These are phyloP conservation scores for Podarcis siculus DNA, from an alignment of 2,797 vertebrate species.

Conservation along the genomic window DNA sequence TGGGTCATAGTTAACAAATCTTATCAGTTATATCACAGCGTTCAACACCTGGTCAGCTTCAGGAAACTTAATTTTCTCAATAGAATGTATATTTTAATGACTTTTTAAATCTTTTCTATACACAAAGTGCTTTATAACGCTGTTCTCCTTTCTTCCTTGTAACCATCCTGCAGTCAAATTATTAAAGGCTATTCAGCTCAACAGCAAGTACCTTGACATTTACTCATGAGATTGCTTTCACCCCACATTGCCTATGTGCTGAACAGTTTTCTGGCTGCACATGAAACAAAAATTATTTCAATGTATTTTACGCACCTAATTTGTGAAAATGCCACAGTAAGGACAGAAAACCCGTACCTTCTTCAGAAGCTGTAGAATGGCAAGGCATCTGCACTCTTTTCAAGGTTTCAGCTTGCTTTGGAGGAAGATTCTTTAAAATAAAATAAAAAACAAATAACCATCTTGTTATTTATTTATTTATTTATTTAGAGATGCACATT, in stretches of 20 bases:
- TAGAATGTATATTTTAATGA: not conserved
- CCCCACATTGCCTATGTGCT: not conserved
- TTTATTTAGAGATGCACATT: not conserved
- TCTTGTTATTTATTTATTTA: not conserved
- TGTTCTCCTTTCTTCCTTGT: not conserved
- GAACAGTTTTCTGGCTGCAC: slow-evolving; percentile 13
- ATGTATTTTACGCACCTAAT: not conserved
- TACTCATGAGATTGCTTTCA: not conserved
- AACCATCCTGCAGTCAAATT: not conserved
- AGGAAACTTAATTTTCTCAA: not conserved
- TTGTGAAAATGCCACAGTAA: slow-evolving; percentile 3
- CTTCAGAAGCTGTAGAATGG: slow-evolving; percentile 46
- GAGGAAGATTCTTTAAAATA: slow-evolving; percentile 65
- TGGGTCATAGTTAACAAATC: not conserved
- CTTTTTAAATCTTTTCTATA: not conserved
- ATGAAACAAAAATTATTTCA: not conserved
- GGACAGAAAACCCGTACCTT: slow-evolving; percentile 65
- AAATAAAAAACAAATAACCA: slow-evolving; percentile 41
- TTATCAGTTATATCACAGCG: not conserved
- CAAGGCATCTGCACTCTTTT: slow-evolving; percentile 57
- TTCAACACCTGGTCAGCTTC: not conserved
- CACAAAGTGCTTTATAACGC: not conserved
- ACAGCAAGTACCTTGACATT: not conserved
- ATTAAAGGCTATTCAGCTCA: not conserved
- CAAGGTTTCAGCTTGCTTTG: slow-evolving; percentile 57